Evolutionary conservation across 2,888 invertebrate genomes (phyloP), one percentile per base, ranked within the genome.

Genomic region (Trachelus tabidus): DNA sequence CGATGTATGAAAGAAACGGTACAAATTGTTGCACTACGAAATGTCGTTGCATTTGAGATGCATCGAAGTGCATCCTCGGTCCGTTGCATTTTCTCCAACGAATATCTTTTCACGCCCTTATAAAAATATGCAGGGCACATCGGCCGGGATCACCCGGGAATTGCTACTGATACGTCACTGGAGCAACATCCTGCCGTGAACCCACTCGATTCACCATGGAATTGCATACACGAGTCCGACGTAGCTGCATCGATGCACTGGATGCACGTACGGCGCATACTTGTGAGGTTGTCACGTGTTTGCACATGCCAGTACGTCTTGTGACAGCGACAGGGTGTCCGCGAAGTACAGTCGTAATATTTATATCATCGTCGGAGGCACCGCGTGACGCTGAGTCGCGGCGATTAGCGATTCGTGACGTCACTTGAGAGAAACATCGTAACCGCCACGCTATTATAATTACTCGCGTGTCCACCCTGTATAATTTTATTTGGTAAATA

Each of bases 111-210:
- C 56, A 2, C 56, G 1, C 9, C 15, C 23, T 56, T 23, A 56
- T 0, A 23, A 56, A 56, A 56, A 23, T 56, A 23, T 23, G 0
- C 56, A 56, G 56, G 56, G 23, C 56, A 9, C 23, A 23, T 56
- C 23, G 2, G 6, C 23, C 56, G 15, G 56, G 23, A 23, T 35
- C 35, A 35, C 3, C 35, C 35, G 35, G 35, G 35, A 12, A 35
- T 6, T 23, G 40, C 15, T 40, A 23, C 23, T 9, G 79, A 77
- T 80, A 85, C 85, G 85, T 86, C 88, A 89, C 88, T 89, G 87
- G 89, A 89, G 89, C 89, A 88, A 89, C 86, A 89, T 88, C 85
- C 88, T 85, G 85, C 89, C 89, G 86, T 89, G 89, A 89, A 89
- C 89, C 80, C 86, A 77, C 83, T 77, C 83, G 80, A 85, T 87